phyloP scores from a whole-genome alignment of 1,140 invertebrate species.

The Papilio machaon region DNA sequence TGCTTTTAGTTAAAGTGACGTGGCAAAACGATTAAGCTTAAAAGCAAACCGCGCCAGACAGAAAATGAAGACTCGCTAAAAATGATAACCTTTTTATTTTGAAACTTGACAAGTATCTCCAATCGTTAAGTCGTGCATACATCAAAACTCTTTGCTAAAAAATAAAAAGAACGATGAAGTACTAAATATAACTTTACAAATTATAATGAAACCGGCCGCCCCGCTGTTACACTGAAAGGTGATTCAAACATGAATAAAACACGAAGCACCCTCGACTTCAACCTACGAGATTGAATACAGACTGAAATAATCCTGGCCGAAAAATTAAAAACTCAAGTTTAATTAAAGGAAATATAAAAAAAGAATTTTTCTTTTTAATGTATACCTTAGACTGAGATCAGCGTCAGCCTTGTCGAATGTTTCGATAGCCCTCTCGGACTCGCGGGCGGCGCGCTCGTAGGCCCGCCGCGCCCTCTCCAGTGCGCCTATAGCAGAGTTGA shows the following conservation, averaged over 20 bases:
- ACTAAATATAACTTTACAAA: constrained; percentile 12
- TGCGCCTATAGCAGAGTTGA: constrained; percentile 87
- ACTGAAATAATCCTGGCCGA: constrained; percentile 21
- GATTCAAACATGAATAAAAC: constrained; percentile 37
- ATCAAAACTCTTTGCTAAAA: neutral
- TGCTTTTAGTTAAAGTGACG: constrained; percentile 18
- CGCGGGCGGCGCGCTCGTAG: constrained; percentile 96
- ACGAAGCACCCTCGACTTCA: neutral
- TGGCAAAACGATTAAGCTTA: constrained; percentile 19
- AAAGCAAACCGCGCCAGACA: constrained; percentile 26
- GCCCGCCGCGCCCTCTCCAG: constrained; percentile 95
- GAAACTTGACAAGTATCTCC: neutral
- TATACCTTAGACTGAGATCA: constrained; percentile 93
- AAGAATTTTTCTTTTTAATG: neutral
- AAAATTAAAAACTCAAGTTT: constrained; percentile 19
- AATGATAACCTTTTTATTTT: constrained; percentile 24
- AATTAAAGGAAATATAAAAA: neutral
- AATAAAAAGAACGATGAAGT: neutral
- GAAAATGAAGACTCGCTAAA: constrained; percentile 22
- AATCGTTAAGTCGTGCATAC: neutral
- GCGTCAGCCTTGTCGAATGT: constrained; percentile 97
- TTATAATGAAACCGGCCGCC: neutral
- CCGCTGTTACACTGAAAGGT: neutral
- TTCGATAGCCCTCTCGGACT: constrained; percentile 95
- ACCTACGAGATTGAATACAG: neutral